Base-by-base conservation (phyloP, 2,113 vertebrate species). In the Grammatotria lemairii region DNA sequence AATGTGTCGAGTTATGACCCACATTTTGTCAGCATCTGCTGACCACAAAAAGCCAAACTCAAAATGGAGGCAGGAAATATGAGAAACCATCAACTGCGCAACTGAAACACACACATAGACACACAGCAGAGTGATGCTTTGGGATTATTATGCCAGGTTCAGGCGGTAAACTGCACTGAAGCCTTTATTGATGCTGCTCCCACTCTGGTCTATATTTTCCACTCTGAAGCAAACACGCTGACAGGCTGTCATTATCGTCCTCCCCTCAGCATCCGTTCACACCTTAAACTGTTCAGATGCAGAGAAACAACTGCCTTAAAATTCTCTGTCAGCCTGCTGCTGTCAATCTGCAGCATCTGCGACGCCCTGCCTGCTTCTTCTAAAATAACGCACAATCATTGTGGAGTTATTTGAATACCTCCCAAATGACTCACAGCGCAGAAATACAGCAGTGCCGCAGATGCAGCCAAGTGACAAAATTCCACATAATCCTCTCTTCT, bases 31-130 rank as follows among this genome's bases (percentile, higher is more conserved):
- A 81, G 88, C 85, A 54, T 79, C 26, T 8, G 9, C 70, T 89
- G 80, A 84, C 87, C 86, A 78, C 68, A 87, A 63, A 9, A 28
- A 60, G 63, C 19, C 45, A 75, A 79, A 81, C 75, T 90, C 93
- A 93, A 95, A 95, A 94, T 94, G 93, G 94, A 94, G 90, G 93
- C 55, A 58, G 26, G 8, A 85, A 63, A 75, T 53, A 23, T 83
- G 63, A 83, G 73, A 82, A 75, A 28, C 5, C 10, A 38, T 45
- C 73, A 88, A 63, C 63, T 70, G 85, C 35, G 28, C 86, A 86
- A 70, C 9, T 42, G 1, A 58, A 1, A 21, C 33, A 31, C 47
- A 35, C 28, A 82, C 54, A n/a, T n/a, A n/a, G n/a, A 40, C 58
- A 60, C 6, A 35, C 40, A 83, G 26, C 47, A 73, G 35, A 33